Evolutionary conservation across 2,888 invertebrate species (phyloP).

Genomic region (Epicampocera succincta): DNA sequence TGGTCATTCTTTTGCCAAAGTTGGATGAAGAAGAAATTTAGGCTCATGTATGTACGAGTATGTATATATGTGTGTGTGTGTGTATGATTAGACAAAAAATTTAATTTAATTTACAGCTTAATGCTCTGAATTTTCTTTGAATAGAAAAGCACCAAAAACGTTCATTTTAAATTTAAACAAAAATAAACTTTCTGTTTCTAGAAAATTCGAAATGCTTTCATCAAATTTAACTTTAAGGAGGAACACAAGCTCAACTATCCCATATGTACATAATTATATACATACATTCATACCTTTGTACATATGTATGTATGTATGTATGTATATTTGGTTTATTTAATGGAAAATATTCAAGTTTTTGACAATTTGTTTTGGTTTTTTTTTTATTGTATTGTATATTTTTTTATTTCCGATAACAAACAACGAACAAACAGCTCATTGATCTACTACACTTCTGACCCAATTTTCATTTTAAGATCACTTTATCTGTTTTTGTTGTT

Average conservation of each 20-base stretch:
- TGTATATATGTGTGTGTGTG: too few species aligned
- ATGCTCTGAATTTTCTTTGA: too few species aligned
- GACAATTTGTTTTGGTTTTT: slow-evolving; percentile 10
- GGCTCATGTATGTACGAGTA: too few species aligned
- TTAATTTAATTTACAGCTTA: too few species aligned
- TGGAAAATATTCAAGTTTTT: slow-evolving; percentile 51
- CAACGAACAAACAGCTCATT: slow-evolving; percentile 31
- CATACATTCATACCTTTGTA: too few species aligned
- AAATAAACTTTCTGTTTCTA: slow-evolving; percentile 63
- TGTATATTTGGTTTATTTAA: background rate
- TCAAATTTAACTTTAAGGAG: slow-evolving; percentile 31
- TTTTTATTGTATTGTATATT: too few species aligned
- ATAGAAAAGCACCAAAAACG: too few species aligned
- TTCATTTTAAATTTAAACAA: background rate
- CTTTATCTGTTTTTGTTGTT: slow-evolving; percentile 39
- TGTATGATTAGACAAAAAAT: too few species aligned
- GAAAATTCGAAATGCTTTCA: slow-evolving; percentile 54
- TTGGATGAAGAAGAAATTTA: too few species aligned
- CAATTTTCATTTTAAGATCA: slow-evolving; percentile 54
- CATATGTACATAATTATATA: too few species aligned
- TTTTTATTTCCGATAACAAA: slow-evolving; percentile 41
- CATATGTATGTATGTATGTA: too few species aligned
- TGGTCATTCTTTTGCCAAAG: background rate
- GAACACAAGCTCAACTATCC: slow-evolving; percentile 10
- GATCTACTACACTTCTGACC: slow-evolving; percentile 67